Percentiles rank a stretch among this genome's conserved stretches.
Evolutionary conservation across 2,113 vertebrate genomes (phyloP).

Genomic region (Limanda limanda): DNA sequence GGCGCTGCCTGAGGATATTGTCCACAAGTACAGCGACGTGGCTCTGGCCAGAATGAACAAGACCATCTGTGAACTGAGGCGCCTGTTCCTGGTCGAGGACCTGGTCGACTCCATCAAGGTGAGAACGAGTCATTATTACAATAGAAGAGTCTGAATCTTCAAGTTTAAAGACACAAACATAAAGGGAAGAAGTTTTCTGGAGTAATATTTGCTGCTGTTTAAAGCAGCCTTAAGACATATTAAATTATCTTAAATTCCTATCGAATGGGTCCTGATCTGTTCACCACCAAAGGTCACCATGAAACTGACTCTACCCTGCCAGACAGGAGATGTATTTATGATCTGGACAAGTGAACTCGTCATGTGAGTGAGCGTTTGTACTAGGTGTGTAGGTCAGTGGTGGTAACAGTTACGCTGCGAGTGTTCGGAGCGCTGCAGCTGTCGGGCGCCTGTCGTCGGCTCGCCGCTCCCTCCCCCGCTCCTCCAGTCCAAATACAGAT

Average conservation of each 20-base stretch:
- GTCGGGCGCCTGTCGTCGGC: slow-evolving; percentile 54
- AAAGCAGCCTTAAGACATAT: too few relatives aligned
- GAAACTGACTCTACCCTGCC: too few relatives aligned
- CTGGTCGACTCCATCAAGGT: slow-evolving; percentile 98
- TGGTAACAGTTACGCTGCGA: neutral
- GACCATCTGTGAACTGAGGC: slow-evolving; percentile 87
- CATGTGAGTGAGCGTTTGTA: neutral
- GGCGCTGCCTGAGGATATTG: slow-evolving; percentile 88
- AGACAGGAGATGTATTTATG: too few relatives aligned
- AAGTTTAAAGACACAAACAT: too few relatives aligned
- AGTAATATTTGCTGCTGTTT: too few relatives aligned
- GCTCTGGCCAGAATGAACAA: slow-evolving; percentile 88
- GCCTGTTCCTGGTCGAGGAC: slow-evolving; percentile 96
- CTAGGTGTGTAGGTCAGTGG: neutral
- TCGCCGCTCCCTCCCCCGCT: neutral
- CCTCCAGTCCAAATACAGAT: slow-evolving; percentile 31
- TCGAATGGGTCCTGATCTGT: too few relatives aligned
- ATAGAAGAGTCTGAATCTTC: neutral
- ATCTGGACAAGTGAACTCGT: too few relatives aligned
- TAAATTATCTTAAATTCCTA: too few relatives aligned
- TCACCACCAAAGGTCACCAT: too few relatives aligned
- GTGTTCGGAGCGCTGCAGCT: slow-evolving; percentile 41
- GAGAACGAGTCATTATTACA: slow-evolving; percentile 24
- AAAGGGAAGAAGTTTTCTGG: too few relatives aligned
- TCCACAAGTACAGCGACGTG: slow-evolving; percentile 92